phyloP scores from a whole-genome alignment of 2,113 vertebrate genomes.

The Pavo muticus region DNA sequence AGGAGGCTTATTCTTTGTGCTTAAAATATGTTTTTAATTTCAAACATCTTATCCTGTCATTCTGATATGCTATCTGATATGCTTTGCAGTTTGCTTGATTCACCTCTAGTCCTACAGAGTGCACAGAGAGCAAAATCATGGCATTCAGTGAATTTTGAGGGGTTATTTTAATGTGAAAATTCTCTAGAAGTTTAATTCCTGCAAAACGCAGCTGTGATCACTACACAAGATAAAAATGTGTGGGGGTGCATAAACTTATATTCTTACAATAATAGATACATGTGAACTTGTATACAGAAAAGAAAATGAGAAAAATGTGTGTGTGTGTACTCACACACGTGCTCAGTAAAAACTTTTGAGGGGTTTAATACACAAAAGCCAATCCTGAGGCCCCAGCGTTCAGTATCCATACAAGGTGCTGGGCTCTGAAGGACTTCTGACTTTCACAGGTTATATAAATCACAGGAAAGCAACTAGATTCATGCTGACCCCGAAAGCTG shows the following conservation, averaged over 20 bases:
- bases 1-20: neutral
- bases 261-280: neutral
- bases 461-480: neutral
- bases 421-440: neutral
- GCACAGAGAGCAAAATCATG: neutral
- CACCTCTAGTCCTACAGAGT: neutral
- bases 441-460: neutral
- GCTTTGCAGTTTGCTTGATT: neutral
- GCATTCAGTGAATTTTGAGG: neutral
- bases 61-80: neutral
- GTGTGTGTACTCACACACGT: neutral
- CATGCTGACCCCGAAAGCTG: neutral
- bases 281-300: neutral
- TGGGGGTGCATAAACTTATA: neutral
- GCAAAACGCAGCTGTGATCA: neutral
- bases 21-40: neutral
- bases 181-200: neutral
- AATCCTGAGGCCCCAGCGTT: neutral
- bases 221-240: neutral
- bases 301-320: neutral
- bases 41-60: neutral
- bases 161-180: neutral
- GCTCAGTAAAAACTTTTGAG: neutral
- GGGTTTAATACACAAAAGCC: neutral
- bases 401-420: neutral